Evolutionary conservation across 2,888 invertebrate genomes (phyloP), one percentile per base, ranked within the genome.

Genomic region (Opisthograptis luteolata): DNA sequence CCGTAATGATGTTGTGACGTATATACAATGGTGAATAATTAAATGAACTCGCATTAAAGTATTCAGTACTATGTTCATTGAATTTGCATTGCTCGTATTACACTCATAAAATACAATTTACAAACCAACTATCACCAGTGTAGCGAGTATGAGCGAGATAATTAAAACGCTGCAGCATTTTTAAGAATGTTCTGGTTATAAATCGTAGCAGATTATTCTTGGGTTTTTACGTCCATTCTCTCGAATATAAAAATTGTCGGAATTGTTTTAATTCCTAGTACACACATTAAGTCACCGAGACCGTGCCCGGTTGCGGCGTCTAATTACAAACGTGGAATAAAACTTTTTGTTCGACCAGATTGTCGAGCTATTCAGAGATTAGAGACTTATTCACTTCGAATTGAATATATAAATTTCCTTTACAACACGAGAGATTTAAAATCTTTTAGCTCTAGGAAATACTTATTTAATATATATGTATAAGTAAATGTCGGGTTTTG

Each of bases 261-360:
- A 58, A 40, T 63, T 57, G 50, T 58, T 62, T 64, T 55, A 66
- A 68, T 67, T 65, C 60, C 43, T 62, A 69, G 64, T 60, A 58
- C 67, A 73, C 63, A 72, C 63, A 70, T 62, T 68, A 65, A 62
- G 62, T 62, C 37, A 47, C 51, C 45, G 60, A 62, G 61, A 51
- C 67, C 60, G 54, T 55, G 58, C 55, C 60, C 64, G 57, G 55
- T 68, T 66, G 77, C 68, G 73, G 77, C 73, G 74, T 84, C 79
- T 86, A 83, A 86, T 87, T 84, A 81, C 83, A 82, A 85, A 79
- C 76, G 79, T 73, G 78, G 79, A 79, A 81, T 70, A 66, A 54
- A 75, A 79, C 78, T 84, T 84, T 85, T 85, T 87, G 81, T 79
- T 76, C 73, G 56, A 64, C 67, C 74, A 75, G 79, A 82, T 85